A percentile compares a stretch with the other conserved stretches of the same genome.
Conservation (phyloP, 2,113 vertebrate genomes). For the Trichomycterus rosablanca region DNA sequence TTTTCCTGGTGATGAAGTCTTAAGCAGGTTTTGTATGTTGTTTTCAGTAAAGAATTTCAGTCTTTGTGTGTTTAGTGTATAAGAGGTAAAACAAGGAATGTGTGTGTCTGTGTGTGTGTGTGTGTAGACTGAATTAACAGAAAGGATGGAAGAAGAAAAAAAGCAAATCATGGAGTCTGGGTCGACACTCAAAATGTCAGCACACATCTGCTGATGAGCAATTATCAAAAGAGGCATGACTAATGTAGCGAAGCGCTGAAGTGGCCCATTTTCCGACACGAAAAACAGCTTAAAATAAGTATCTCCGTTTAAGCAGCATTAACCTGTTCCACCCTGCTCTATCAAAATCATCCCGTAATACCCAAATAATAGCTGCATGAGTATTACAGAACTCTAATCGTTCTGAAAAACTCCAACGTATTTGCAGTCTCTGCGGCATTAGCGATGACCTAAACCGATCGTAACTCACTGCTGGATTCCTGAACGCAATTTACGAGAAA, state of each 20-base stretch:
- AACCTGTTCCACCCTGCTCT: constrained; percentile 15
- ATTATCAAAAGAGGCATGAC: constrained; percentile 33
- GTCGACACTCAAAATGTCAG: constrained; percentile 25
- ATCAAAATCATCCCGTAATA: not conserved
- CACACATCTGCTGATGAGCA: constrained; percentile 36
- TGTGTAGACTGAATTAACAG: not conserved
- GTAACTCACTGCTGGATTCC: too few species aligned
- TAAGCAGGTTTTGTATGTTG: too few species aligned
- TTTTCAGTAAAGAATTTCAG: too few species aligned
- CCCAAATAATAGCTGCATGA: not conserved
- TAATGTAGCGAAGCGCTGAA: constrained; percentile 29
- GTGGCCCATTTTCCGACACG: constrained; percentile 4
- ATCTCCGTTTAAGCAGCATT: constrained; percentile 26
- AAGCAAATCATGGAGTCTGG: not conserved
- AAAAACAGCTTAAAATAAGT: constrained; percentile 20
- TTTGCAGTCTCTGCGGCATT: too few species aligned
- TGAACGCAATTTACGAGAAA: too few species aligned
- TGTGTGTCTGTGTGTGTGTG: not conserved
- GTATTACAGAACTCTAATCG: not conserved
- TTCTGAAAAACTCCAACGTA: too few species aligned
- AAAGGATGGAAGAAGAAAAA: not conserved
- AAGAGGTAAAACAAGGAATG: not conserved
- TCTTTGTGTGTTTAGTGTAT: too few species aligned
- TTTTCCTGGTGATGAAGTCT: too few species aligned
- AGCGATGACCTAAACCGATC: too few species aligned